These are phyloP conservation scores for Malurus leucopterus DNA, from an alignment of 2,797 vertebrate species.

Conservation along the genomic window DNA sequence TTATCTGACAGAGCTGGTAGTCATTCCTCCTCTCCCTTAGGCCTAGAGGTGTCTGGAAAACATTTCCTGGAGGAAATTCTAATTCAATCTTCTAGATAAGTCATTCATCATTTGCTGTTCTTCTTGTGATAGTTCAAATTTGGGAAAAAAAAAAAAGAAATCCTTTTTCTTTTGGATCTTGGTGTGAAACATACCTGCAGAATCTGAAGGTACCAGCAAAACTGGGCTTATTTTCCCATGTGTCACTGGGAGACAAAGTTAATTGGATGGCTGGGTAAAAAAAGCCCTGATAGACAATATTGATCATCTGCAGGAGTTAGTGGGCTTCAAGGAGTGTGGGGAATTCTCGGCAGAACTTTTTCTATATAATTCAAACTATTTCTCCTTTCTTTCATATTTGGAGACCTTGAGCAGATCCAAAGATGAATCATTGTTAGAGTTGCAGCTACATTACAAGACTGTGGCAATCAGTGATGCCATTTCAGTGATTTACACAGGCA, in stretches of 20 bases:
- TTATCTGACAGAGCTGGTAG: neutral
- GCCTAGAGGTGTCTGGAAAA: neutral
- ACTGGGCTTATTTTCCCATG: neutral
- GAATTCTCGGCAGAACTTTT: neutral
- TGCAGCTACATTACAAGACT: conserved; percentile 7
- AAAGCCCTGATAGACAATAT: neutral
- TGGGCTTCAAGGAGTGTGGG: neutral
- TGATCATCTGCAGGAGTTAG: neutral
- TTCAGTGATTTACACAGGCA: conserved; percentile 41
- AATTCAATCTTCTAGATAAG: neutral
- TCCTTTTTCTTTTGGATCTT: neutral
- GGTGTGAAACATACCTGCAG: neutral
- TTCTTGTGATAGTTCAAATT: neutral
- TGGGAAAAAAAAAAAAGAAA: neutral
- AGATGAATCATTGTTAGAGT: conserved; percentile 12
- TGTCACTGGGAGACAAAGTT: neutral
- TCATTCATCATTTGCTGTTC: neutral
- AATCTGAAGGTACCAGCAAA: neutral
- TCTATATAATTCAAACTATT: neutral
- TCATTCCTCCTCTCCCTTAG: neutral
- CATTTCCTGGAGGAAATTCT: neutral
- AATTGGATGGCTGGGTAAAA: neutral
- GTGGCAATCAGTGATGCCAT: conserved; percentile 30
- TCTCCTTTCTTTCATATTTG: conserved; percentile 14
- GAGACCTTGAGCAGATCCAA: conserved; percentile 36